Evolutionary conservation across 2,888 invertebrate species (phyloP), one percentile per base, ranked within the genome.

Genomic region (Aspidiotus destructor): DNA sequence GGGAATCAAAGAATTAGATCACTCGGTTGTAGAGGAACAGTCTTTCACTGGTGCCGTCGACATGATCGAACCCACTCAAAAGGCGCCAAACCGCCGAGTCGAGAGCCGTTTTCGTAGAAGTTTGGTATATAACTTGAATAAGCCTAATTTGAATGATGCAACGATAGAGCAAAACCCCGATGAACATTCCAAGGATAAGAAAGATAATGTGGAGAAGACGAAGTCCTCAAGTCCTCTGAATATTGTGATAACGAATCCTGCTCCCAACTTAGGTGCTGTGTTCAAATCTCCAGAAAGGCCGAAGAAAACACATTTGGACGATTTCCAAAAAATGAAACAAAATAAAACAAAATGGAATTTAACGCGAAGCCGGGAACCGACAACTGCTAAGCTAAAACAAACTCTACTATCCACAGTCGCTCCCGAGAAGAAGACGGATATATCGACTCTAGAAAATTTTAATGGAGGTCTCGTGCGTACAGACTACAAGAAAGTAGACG

Each of bases 301-400:
- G 2, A n/a, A 55, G 9, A 17, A 55, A 16, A 10, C 10, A 11
- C 10, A 16, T 11, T 3, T 15, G 9, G n/a, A 16, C 13, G 16
- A 10, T 17, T n/a, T 55, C 2, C 2, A 55, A 16, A 55, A 15
- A n/a, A 13, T 8, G 55, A 28, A 28, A 58, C 13, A 8, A 13
- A 53, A 40, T 9, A 55, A 68, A 68, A 15, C 41, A 6, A 60
- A 52, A 28, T 69, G 69, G 69, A 13, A 41, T 55, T 48, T 69
- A 62, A 69, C 62, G 40, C 44, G 13, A 48, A 54, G 44, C 17
- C 62, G 62, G 5, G 48, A 57, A 7, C 8, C 40, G 28, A 52
- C 16, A 10, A 68, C 55, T 15, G n/a, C 16, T 1, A 70, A 70
- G 54, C 44, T 67, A 7, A 70, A 67, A 44, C 70, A 70, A 60